Evolutionary conservation across 2,888 invertebrate species (phyloP).

Genomic region (Cheilosia variabilis): DNA sequence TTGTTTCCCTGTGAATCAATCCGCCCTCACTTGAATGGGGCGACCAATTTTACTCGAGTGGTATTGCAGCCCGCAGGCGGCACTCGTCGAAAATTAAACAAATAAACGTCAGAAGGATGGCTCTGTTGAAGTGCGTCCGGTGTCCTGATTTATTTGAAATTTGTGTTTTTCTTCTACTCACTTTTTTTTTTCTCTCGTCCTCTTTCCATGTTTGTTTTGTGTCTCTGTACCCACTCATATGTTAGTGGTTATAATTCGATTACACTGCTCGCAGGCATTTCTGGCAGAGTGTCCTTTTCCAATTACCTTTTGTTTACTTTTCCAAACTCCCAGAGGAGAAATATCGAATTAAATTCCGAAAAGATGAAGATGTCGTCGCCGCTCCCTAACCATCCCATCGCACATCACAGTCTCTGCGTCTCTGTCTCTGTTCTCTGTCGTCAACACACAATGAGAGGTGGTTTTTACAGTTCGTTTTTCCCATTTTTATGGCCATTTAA

Average conservation of each 20-base stretch:
- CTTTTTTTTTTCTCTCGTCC: slow-evolving; percentile 10
- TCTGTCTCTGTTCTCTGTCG: slow-evolving; percentile 19
- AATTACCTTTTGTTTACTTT: slow-evolving; percentile 75
- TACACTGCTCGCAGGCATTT: slow-evolving; percentile 72
- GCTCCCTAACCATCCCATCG: background rate
- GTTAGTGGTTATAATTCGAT: slow-evolving; percentile 74
- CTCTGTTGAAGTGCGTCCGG: slow-evolving; percentile 34
- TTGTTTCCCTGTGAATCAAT: slow-evolving; percentile 53
- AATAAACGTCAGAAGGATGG: slow-evolving; percentile 63
- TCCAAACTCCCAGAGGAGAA: slow-evolving; percentile 66
- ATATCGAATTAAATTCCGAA: slow-evolving; percentile 72
- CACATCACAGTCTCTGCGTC: slow-evolving; percentile 19
- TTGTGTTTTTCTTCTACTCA: slow-evolving; percentile 49
- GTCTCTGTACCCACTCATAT: slow-evolving; percentile 65
- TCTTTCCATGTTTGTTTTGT: slow-evolving; percentile 59
- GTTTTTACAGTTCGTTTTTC: slow-evolving; percentile 66
- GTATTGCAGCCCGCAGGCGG: slow-evolving; percentile 62
- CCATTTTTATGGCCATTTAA: slow-evolving; percentile 65
- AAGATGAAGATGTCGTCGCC: slow-evolving; percentile 60
- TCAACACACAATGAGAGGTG: slow-evolving; percentile 60
- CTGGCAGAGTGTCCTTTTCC: slow-evolving; percentile 63
- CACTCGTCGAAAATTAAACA: slow-evolving; percentile 69
- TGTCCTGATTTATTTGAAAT: slow-evolving; percentile 71
- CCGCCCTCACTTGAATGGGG: slow-evolving; percentile 61
- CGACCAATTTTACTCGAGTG: slow-evolving; percentile 70